Evolutionary conservation across 1,140 invertebrate genomes (phyloP).

Genomic region (Mycetomoellerius zeteki): DNA sequence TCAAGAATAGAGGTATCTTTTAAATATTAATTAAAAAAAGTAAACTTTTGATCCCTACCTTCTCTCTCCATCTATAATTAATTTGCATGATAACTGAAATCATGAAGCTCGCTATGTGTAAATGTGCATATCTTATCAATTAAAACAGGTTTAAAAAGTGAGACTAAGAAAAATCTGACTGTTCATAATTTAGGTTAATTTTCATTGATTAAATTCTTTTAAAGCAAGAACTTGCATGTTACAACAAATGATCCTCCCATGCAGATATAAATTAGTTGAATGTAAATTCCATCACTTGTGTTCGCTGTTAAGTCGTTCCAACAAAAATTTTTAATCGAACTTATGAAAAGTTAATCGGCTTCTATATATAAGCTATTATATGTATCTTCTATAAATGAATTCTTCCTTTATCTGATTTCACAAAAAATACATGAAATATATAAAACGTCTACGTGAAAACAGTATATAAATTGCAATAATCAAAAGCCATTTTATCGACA

Average conservation of each 20-base stretch:
- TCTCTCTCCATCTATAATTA: slow-evolving; percentile 18
- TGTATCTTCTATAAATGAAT: slow-evolving; percentile 30
- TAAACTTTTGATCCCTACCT: slow-evolving; percentile 44
- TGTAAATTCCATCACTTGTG: slow-evolving; percentile 24
- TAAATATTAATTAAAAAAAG: slow-evolving; percentile 55
- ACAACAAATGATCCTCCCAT: slow-evolving; percentile 50
- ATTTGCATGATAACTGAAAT: slow-evolving; percentile 26
- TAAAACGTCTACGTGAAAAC: slow-evolving; percentile 53
- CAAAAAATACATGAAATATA: slow-evolving; percentile 69
- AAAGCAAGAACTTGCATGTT: slow-evolving; percentile 43
- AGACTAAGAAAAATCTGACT: slow-evolving; percentile 26
- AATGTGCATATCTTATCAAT: slow-evolving; percentile 9
- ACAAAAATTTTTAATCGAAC: slow-evolving; percentile 17
- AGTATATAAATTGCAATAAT: slow-evolving; percentile 69
- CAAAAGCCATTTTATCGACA: slow-evolving; percentile 65
- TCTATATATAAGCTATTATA: slow-evolving; percentile 21
- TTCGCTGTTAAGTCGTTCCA: background rate
- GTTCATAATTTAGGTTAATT: slow-evolving; percentile 35
- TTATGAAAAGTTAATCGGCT: background rate
- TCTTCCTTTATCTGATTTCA: slow-evolving; percentile 38
- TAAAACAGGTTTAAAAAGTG: slow-evolving; percentile 53
- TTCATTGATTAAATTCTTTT: slow-evolving; percentile 42
- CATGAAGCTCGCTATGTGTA: background rate
- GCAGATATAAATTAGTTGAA: slow-evolving; percentile 14
- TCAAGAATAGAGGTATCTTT: slow-evolving; percentile 55